phyloP scores from a whole-genome alignment of 1,140 invertebrate genomes.

The Cheumatopsyche charites region DNA sequence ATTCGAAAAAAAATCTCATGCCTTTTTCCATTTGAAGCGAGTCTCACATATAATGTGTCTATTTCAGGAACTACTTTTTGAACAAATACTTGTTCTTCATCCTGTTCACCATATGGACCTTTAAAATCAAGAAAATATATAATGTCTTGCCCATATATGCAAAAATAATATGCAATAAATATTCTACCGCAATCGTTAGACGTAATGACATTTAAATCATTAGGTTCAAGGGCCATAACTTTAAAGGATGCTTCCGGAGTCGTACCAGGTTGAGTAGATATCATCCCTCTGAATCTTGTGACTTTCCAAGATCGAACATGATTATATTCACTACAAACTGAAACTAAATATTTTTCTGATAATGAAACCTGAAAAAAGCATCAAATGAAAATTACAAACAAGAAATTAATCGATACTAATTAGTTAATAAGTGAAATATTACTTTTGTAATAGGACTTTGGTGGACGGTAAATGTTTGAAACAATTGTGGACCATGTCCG shows the following conservation, averaged over 20 bases:
- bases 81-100: conserved; percentile 97
- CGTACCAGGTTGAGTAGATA: conserved; percentile 96
- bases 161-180: conserved; percentile 66
- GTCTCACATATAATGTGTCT: conserved; percentile 89
- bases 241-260: conserved; percentile 96
- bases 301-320: conserved; percentile 97
- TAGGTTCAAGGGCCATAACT: conserved; percentile 85
- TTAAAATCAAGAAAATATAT: conserved; percentile 36
- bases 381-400: not conserved
- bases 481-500: conserved; percentile 94
- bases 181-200: conserved; percentile 73
- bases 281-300: conserved; percentile 94
- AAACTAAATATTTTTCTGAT: conserved; percentile 96
- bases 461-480: conserved; percentile 98
- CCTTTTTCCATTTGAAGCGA: conserved; percentile 94
- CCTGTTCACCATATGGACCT: conserved; percentile 97
- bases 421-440: conserved; percentile 43
- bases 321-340: conserved; percentile 97
- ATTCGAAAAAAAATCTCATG: conserved; percentile 50
- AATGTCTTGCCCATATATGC: conserved; percentile 55
- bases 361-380: conserved; percentile 65
- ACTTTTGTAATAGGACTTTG: conserved; percentile 94
- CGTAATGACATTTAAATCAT: conserved; percentile 59
- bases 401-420: not conserved
- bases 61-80: conserved; percentile 97